Evolutionary conservation across 2,113 vertebrate genomes (phyloP).

Genomic region (Leiothrix lutea): DNA sequence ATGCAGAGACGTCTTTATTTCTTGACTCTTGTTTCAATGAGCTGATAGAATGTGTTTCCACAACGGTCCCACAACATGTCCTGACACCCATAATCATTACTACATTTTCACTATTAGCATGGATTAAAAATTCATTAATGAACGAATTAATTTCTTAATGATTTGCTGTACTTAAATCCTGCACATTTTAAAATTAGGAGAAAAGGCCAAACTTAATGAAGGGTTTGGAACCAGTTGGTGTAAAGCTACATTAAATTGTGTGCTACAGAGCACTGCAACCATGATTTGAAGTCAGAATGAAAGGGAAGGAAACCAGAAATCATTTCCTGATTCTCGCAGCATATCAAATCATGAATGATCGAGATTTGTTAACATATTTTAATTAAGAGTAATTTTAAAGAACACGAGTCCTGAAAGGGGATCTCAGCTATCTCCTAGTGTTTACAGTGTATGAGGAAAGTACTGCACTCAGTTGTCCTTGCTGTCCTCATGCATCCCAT

Average conservation of each 20-base stretch:
- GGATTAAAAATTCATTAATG: constrained; percentile 29
- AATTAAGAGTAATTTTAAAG: background rate
- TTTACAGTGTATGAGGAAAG: background rate
- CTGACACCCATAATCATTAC: background rate
- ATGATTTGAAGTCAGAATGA: background rate
- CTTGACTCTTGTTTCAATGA: background rate
- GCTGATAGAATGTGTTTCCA: background rate
- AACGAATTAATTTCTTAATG: background rate
- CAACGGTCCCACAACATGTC: background rate
- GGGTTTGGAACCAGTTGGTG: background rate
- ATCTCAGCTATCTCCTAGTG: background rate
- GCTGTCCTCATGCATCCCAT: background rate
- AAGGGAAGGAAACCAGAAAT: background rate
- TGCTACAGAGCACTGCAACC: background rate
- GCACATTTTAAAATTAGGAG: background rate
- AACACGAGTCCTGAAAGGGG: rapidly evolving
- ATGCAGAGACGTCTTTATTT: background rate
- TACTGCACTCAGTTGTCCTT: background rate
- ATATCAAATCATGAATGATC: background rate
- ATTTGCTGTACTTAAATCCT: background rate
- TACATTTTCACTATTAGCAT: background rate
- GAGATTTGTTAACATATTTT: background rate
- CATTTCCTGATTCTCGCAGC: background rate
- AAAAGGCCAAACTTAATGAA: background rate
- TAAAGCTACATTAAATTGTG: background rate